Evolutionary conservation across 2,888 invertebrate species (phyloP).

Genomic region (Timandra comae): DNA sequence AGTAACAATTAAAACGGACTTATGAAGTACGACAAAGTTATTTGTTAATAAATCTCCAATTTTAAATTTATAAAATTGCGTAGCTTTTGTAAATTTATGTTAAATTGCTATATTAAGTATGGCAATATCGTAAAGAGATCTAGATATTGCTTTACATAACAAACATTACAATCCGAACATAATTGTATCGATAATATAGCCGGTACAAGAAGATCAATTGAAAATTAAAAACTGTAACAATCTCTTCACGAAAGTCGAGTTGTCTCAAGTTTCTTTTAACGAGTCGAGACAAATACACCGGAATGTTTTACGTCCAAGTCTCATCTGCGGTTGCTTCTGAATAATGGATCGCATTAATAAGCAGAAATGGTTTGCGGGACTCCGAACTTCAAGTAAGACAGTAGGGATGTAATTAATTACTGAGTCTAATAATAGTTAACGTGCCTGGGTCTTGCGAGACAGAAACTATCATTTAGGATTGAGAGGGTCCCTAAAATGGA

Average conservation of each 20-base stretch:
- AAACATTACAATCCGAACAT: no score
- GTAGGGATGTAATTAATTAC: conserved; percentile 55
- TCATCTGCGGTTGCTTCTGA: conserved; percentile 66
- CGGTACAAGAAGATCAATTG: no score
- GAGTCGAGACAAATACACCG: conserved; percentile 52
- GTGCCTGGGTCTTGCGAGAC: conserved; percentile 36
- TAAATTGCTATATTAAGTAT: no score
- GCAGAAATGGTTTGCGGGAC: conserved; percentile 52
- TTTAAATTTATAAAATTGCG: no score
- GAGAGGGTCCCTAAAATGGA: conserved; percentile 29
- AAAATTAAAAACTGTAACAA: conserved; percentile 31
- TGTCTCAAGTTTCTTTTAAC: conserved; percentile 54
- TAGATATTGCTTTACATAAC: no score
- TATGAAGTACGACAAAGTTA: neutral
- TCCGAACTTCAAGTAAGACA: conserved; percentile 41
- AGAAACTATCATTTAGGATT: conserved; percentile 55
- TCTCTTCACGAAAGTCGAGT: conserved; percentile 50
- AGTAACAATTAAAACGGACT: conserved; percentile 12
- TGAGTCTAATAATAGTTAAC: conserved; percentile 37
- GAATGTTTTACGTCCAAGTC: conserved; percentile 57
- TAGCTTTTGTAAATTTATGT: no score
- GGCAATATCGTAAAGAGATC: no score
- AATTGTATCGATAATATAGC: no score
- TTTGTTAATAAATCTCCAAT: no score
- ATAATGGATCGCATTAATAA: conserved; percentile 71